These are phyloP conservation scores for Pristionchus fissidentatus DNA, from an alignment of 2,888 invertebrate genomes.

Conservation along the genomic window DNA sequence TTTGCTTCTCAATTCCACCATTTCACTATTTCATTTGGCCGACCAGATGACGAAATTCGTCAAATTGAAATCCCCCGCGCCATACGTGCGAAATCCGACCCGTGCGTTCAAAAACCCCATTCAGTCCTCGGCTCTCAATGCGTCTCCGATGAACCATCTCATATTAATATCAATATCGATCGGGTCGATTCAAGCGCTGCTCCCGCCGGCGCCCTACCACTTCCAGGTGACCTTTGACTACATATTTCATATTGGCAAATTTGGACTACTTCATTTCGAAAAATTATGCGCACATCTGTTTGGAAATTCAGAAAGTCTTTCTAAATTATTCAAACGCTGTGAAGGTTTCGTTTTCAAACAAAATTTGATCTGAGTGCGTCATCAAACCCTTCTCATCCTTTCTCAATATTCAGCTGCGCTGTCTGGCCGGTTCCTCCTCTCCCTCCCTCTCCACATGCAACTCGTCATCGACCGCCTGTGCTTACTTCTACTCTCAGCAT, in stretches of 20 bases:
- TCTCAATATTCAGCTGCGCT: not conserved
- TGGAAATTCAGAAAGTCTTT: too few species aligned
- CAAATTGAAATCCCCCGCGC: too few species aligned
- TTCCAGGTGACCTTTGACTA: not conserved
- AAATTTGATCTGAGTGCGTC: not conserved
- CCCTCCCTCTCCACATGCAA: slow-evolving; percentile 11
- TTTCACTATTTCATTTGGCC: not conserved
- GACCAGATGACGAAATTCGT: too few species aligned
- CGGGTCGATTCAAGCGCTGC: not conserved
- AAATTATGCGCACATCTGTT: too few species aligned
- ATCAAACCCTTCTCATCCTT: not conserved
- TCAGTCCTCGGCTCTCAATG: not conserved
- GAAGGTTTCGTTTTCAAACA: not conserved
- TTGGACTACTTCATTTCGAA: not conserved
- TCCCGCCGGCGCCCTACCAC: slow-evolving; percentile 31
- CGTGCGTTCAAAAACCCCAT: too few species aligned
- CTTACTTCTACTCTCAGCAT: slow-evolving; percentile 35
- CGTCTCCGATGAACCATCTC: not conserved
- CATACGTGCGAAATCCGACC: too few species aligned
- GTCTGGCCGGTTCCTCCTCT: not conserved
- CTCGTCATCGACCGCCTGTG: slow-evolving; percentile 45
- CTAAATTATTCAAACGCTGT: not conserved
- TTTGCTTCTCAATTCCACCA: not conserved
- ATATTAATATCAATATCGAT: not conserved
- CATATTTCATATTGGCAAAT: not conserved